Conservation (phyloP, 2,888 invertebrate genomes). For the Celastrina argiolus region DNA sequence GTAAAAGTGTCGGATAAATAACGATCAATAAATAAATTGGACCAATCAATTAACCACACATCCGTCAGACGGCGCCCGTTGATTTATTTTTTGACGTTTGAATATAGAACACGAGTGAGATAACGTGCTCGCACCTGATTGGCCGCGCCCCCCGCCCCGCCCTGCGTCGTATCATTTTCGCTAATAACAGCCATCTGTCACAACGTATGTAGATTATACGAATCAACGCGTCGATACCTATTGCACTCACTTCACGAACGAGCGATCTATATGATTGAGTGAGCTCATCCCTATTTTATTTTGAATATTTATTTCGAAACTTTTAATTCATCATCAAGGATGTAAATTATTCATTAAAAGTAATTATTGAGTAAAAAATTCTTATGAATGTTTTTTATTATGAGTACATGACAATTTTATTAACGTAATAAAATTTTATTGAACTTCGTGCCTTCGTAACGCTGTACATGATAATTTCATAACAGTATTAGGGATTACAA, state of each 20-base stretch:
- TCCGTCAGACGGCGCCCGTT: neutral
- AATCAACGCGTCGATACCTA: neutral
- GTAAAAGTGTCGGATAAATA: neutral
- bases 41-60: neutral
- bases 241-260: neutral
- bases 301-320: too few relatives aligned
- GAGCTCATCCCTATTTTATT: too few relatives aligned
- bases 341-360: too few relatives aligned
- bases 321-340: too few relatives aligned
- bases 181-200: slow-evolving; percentile 20
- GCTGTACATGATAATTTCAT: too few relatives aligned
- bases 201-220: neutral
- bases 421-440: too few relatives aligned
- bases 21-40: neutral
- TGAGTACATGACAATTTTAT: too few relatives aligned
- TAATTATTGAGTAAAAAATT: too few relatives aligned
- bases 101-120: slow-evolving; percentile 3
- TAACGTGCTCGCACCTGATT: slow-evolving; percentile 45
- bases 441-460: too few relatives aligned
- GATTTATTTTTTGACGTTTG: neutral
- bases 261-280: neutral
- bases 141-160: slow-evolving; percentile 60
- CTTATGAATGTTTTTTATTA: too few relatives aligned
- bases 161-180: slow-evolving; percentile 34
- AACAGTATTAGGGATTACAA: too few relatives aligned